Evolutionary conservation across 1,140 invertebrate species (phyloP), one percentile per base, ranked within the genome.

Genomic region (Atopsyche davidsoni): DNA sequence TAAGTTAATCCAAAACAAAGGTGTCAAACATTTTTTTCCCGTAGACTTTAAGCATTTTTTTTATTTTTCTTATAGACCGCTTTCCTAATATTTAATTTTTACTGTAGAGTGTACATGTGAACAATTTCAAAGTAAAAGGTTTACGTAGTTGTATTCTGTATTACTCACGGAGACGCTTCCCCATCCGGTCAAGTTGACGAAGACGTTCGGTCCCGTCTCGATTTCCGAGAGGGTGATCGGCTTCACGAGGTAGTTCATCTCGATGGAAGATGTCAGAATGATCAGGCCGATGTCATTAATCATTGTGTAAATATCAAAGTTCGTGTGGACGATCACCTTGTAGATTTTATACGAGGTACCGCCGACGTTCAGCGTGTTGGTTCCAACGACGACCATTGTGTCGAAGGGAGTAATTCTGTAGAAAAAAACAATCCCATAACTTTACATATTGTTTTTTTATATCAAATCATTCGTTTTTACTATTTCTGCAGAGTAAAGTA

Each of bases 261-360:
- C 52, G 0, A 79, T 77, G 2, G 65, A 61, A 4, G 59, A 58
- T 4, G 64, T 60, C 4, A 77, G 53, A 49, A 67, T 69, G 3
- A 79, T 46, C 1, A 79, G 50, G 14, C 73, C 76, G 35, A 79
- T 69, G 49, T 79, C 77, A 51, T 79, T 78, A n/a, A 46, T 63
- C 36, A 77, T 73, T 0, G 62, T 53, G 3, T 47, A 32, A 2
- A 64, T 49, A 51, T 69, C 67, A 50, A 76, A 82, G 4, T 65
- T 59, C 3, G 72, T 63, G 51, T 82, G 78, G 4, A 66, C 40
- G 24, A 73, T 62, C 18, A 71, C 66, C 35, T 58, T 61, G 1
- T 65, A 64, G 0, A 72, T 69, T 0, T 64, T 46, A 42, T 78
- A 77, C 2, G 25, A 46, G 0, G 67, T 62, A 2, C 77, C 77